A percentile compares a stretch with the other conserved stretches of the same genome.
Conservation (phyloP, 2,797 vertebrate species). For the Xenopus petersii region DNA sequence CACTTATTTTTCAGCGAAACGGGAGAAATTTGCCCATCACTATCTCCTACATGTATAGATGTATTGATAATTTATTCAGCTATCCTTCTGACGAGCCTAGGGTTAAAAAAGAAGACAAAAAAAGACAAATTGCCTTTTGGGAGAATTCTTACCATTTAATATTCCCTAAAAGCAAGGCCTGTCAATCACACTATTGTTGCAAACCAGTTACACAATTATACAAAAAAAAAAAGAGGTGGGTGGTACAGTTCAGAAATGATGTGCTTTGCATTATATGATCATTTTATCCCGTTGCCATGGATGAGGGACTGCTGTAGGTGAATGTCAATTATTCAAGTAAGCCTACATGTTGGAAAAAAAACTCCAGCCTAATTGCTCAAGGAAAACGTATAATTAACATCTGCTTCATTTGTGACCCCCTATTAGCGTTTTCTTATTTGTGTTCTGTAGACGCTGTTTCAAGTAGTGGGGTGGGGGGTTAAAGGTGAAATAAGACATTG, state of each 20-base stretch:
- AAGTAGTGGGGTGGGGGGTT: neutral
- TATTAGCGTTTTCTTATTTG: conserved; percentile 1
- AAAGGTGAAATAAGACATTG: neutral
- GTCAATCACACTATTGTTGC: conserved; percentile 45
- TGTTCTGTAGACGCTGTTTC: neutral
- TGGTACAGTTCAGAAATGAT: conserved; percentile 42
- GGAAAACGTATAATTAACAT: conserved; percentile 36
- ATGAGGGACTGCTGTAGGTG: conserved; percentile 37
- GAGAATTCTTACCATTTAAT: conserved; percentile 40
- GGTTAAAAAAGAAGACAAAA: neutral
- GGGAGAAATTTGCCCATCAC: too few species aligned
- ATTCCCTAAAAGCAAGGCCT: conserved; percentile 24
- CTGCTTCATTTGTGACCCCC: conserved; percentile 19
- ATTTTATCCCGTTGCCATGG: conserved; percentile 42
- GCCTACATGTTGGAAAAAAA: conserved; percentile 15
- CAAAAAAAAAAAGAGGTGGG: conserved; percentile 43
- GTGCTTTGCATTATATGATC: conserved; percentile 45
- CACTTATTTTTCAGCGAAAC: too few species aligned
- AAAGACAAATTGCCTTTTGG: conserved; percentile 5
- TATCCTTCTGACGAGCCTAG: neutral
- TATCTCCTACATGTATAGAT: too few species aligned
- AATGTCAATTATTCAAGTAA: conserved; percentile 30
- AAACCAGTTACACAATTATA: conserved; percentile 38
- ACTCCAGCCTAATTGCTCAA: conserved; percentile 19
- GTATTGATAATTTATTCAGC: neutral